phyloP scores from a whole-genome alignment of 2,113 vertebrate species.

The Hylia prasina region DNA sequence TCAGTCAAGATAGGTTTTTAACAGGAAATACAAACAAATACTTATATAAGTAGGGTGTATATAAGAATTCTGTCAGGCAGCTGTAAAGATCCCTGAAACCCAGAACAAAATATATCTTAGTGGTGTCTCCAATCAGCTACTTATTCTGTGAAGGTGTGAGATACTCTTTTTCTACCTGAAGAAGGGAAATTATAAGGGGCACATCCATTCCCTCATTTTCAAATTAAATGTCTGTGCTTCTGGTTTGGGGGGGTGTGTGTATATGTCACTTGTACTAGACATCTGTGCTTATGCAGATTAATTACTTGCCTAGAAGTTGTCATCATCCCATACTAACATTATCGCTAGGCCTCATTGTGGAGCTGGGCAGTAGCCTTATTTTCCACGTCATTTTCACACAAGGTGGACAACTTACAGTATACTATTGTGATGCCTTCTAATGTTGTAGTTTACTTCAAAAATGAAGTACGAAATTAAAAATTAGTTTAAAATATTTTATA shows the following conservation, averaged over 20 bases:
- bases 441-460: background rate
- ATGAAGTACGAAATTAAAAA: background rate
- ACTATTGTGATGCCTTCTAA: background rate
- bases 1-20: background rate
- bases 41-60: background rate
- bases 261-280: background rate
- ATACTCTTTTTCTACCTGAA: background rate
- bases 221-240: background rate
- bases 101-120: background rate
- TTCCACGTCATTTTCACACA: background rate
- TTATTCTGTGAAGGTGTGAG: background rate
- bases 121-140: background rate
- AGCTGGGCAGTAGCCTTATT: background rate
- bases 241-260: fast-evolving
- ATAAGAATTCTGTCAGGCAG: background rate
- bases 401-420: background rate
- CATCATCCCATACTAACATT: background rate
- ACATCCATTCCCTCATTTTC: background rate
- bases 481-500: background rate
- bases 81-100: background rate
- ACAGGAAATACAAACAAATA: background rate
- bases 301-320: background rate
- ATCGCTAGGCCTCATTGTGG: background rate
- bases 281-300: background rate
- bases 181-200: background rate